Conservation (phyloP, 2,888 invertebrate genomes). For the Dendrolimus pini region DNA sequence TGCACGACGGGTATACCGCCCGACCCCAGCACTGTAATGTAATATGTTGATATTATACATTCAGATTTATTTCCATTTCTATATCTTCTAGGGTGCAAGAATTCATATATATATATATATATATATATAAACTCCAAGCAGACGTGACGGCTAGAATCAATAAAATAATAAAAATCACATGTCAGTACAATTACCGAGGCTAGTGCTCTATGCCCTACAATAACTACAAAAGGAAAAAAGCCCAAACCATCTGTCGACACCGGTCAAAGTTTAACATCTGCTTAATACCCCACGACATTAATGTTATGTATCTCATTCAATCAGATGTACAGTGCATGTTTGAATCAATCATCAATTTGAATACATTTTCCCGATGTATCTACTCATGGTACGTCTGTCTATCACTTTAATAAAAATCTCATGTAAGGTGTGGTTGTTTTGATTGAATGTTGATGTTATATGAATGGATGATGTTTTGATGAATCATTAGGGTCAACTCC, state of each 20-base stretch:
- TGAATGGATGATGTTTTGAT: constrained; percentile 40
- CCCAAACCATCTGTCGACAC: constrained; percentile 48
- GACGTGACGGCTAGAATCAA: no score
- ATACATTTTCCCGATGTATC: constrained; percentile 55
- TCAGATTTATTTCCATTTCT: no score
- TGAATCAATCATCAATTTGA: constrained; percentile 75
- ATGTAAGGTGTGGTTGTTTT: constrained; percentile 22
- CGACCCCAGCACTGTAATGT: no score
- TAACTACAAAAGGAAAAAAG: constrained; percentile 5
- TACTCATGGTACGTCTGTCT: constrained; percentile 20
- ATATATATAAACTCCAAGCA: no score
- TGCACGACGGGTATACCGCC: no score
- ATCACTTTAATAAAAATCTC: constrained; percentile 41
- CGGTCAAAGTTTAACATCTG: constrained; percentile 56
- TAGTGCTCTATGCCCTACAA: not conserved
- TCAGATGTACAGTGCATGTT: constrained; percentile 55
- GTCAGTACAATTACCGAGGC: not conserved
- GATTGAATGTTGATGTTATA: constrained; percentile 32
- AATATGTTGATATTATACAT: no score
- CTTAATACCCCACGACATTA: constrained; percentile 51
- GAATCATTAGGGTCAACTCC: constrained; percentile 7
- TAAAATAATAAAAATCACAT: not conserved
- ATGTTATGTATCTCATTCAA: constrained; percentile 73
- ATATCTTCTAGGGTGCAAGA: no score
- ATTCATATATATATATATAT: no score